Percentiles rank a stretch among this genome's conserved stretches.
Conservation (phyloP, 2,888 invertebrate species). For the Alloscopus bannaensis region DNA sequence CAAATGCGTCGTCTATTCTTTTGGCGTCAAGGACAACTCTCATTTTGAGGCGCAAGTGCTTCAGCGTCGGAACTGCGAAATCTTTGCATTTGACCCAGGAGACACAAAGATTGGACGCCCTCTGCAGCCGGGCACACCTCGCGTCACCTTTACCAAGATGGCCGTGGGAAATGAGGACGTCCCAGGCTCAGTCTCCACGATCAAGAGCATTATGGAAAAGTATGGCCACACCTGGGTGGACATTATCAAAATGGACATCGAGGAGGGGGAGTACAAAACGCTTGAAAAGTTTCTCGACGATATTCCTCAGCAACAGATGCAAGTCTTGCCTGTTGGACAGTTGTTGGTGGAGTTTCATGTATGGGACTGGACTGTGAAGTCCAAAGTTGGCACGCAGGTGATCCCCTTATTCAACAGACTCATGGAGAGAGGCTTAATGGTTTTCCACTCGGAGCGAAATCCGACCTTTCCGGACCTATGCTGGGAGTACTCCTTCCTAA, state of each 20-base stretch:
- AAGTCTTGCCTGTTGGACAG: slow-evolving; percentile 20
- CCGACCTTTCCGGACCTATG: neutral
- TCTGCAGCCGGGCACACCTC: neutral
- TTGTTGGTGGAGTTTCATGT: slow-evolving; percentile 17
- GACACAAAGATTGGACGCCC: slow-evolving; percentile 4
- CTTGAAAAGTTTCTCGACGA: slow-evolving; percentile 2
- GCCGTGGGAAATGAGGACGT: neutral
- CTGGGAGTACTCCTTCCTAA: neutral
- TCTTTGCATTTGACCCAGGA: slow-evolving; percentile 25
- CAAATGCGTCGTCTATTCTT: slow-evolving; percentile 16
- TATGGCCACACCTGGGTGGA: slow-evolving; percentile 19
- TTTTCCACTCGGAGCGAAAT: slow-evolving; percentile 2
- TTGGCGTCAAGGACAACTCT: slow-evolving; percentile 12
- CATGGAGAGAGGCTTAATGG: neutral
- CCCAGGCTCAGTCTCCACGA: neutral
- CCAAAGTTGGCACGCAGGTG: neutral
- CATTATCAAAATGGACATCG: slow-evolving; percentile 22
- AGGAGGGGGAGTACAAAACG: neutral
- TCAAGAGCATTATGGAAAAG: slow-evolving; percentile 4
- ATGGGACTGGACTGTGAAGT: slow-evolving; percentile 6
- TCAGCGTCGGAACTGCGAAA: neutral
- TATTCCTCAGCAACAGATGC: too few relatives aligned
- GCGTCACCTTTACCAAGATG: neutral
- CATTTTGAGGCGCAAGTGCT: slow-evolving; percentile 22
- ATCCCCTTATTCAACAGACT: neutral